Evolutionary conservation across 2,888 invertebrate genomes (phyloP), one percentile per base, ranked within the genome.

Genomic region (Odontocolon sp.): DNA sequence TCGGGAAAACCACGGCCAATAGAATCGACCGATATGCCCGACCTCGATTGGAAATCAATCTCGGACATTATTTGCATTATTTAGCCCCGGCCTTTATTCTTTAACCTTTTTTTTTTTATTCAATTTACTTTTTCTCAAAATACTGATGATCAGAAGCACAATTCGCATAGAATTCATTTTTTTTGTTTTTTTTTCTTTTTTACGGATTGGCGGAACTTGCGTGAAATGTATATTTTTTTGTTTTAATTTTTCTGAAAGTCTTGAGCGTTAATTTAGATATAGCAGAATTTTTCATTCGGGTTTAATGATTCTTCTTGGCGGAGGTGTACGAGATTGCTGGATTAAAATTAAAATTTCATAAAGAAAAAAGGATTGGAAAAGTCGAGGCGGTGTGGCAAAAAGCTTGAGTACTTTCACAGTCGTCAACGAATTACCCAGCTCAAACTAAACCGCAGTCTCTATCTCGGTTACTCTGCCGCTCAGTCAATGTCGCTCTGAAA

Each of bases 31-130:
- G 33, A 36, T 45, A 71, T 33, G 70, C 70, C 70, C 68, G 78
- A 68, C 78, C 78, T 72, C 78, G 59, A 78, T 78, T 75, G 78
- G 71, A 78, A 75, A 78, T 78, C 78, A 76, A 78, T 78, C 67
- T 63, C 71, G 11, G 45, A 26, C 56, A 61, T 74, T 78, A 68
- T 68, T 71, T 71, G 75, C 71, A 71, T 78, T 75, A 68, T 78
- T 75, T 68, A 70, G 54, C 42, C 23, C 54, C 45, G 40, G 64
- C 69, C 67, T 66, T 61, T 71, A 61, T 76, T 69, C 61, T 76
- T 64, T 59, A 26, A 52, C 23, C 38, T 16, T 3, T 42, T 31
- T 54, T 36, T n/a, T n/a, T n/a, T n/a, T n/a, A n/a, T n/a, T n/a
- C n/a, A n/a, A n/a, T n/a, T n/a, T n/a, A n/a, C n/a, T n/a, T n/a